A percentile compares a stretch with the other conserved stretches of the same genome.
Conservation (phyloP, 2,888 invertebrate species). For the Conus canariensis region DNA sequence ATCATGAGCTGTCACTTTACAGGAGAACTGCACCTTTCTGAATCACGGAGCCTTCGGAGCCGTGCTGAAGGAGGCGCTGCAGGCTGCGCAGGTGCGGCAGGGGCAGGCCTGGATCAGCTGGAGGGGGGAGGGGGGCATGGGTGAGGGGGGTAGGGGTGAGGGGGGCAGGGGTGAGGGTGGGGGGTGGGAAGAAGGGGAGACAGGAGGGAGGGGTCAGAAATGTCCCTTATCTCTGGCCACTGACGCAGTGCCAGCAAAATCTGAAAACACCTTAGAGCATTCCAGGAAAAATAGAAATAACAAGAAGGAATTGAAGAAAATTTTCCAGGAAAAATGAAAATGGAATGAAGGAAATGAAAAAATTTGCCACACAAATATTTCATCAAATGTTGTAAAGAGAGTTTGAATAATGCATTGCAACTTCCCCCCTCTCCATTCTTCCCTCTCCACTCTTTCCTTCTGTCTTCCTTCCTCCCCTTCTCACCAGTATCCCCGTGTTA, state of each 20-base stretch:
- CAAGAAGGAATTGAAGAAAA: no score
- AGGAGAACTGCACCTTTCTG: slow-evolving; percentile 72
- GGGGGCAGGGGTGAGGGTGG: neutral
- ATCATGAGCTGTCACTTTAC: neutral
- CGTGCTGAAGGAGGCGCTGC: slow-evolving; percentile 70
- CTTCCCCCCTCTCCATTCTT: no score
- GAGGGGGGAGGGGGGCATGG: no score
- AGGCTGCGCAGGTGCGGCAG: slow-evolving; percentile 68
- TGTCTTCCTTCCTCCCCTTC: neutral
- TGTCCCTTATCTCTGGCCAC: no score
- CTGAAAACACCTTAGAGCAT: no score
- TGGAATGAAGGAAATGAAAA: no score
- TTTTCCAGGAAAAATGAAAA: no score
- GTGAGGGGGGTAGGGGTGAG: neutral
- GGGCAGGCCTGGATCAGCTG: neutral
- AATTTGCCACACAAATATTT: neutral
- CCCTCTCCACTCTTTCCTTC: no score
- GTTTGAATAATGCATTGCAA: neutral
- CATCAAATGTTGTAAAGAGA: neutral
- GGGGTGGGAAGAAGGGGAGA: no score
- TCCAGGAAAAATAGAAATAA: no score
- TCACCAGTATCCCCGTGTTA: neutral
- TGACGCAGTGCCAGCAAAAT: no score
- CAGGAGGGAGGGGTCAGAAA: no score
- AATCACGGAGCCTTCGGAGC: slow-evolving; percentile 78